Percentiles rank a stretch among this genome's conserved stretches.
Conservation (phyloP, 1,140 invertebrate species). For the Hyphantria cunea region DNA sequence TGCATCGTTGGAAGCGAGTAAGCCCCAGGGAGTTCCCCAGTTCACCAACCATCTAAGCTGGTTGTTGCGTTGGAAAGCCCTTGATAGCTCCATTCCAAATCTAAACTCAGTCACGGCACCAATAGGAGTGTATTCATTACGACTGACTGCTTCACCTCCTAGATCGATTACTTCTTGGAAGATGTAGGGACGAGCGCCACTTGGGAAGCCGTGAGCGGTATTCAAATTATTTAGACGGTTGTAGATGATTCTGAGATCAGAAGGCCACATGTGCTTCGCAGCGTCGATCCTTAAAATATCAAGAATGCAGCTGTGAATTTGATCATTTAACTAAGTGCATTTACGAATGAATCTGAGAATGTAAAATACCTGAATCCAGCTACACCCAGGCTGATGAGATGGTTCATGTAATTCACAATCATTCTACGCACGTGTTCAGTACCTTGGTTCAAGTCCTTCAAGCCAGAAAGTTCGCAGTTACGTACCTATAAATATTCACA, state of each 20-base stretch:
- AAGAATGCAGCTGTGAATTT: not conserved
- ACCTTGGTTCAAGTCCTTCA: constrained; percentile 88
- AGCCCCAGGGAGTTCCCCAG: constrained; percentile 83
- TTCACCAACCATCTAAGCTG: constrained; percentile 72
- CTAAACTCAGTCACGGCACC: constrained; percentile 90
- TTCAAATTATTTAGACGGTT: constrained; percentile 84
- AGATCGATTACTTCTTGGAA: constrained; percentile 93
- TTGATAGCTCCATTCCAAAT: constrained; percentile 69
- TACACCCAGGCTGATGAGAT: constrained; percentile 88
- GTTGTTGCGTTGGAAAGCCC: constrained; percentile 59
- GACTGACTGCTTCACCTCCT: constrained; percentile 85
- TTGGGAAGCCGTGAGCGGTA: constrained; percentile 83
- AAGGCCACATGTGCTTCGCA: constrained; percentile 92
- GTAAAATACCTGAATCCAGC: constrained; percentile 87
- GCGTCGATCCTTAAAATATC: constrained; percentile 83
- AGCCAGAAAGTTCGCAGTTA: constrained; percentile 88
- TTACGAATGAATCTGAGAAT: no score
- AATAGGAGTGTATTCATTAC: constrained; percentile 84
- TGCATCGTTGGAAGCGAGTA: constrained; percentile 81
- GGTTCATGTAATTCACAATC: constrained; percentile 88
- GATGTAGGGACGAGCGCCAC: constrained; percentile 84
- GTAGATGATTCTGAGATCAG: constrained; percentile 86
- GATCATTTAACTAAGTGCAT: not conserved
- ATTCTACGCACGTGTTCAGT: constrained; percentile 85
- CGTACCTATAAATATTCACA: constrained; percentile 69